These are phyloP conservation scores for Drosophila stalkeri DNA, from an alignment of 2,888 invertebrate species.

Conservation along the genomic window DNA sequence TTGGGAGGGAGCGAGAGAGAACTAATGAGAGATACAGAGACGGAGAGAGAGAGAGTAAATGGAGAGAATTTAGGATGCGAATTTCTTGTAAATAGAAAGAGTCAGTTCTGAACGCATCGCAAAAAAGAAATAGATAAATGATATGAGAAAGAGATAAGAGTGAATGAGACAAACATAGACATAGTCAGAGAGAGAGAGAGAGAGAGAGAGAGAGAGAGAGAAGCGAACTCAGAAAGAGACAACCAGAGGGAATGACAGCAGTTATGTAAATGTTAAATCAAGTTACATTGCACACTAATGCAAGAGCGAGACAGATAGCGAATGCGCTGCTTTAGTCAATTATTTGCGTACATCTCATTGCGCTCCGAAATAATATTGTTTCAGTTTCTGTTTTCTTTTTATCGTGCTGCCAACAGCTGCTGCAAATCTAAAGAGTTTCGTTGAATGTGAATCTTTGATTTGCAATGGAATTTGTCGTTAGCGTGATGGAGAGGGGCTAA, in stretches of 20 bases:
- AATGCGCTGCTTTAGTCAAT: background rate
- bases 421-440: constrained; percentile 7
- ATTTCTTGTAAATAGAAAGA: too few species aligned
- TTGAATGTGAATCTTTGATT: constrained; percentile 33
- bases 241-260: too few species aligned
- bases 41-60: background rate
- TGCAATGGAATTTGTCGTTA: constrained; percentile 29
- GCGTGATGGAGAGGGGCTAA: background rate
- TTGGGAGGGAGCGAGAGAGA: too few species aligned
- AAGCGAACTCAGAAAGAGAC: background rate
- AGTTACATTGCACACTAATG: background rate
- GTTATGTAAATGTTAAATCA: background rate
- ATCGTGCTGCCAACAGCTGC: background rate
- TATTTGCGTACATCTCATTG: background rate
- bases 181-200: background rate
- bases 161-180: too few species aligned
- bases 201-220: background rate
- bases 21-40: background rate
- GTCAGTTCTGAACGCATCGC: too few species aligned
- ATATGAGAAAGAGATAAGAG: too few species aligned
- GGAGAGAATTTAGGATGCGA: too few species aligned
- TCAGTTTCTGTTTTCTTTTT: background rate
- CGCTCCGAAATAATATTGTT: background rate
- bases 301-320: background rate
- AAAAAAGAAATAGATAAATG: too few species aligned